Conservation (phyloP, 2,797 vertebrate species). For the Rhyacichthys aspro region DNA sequence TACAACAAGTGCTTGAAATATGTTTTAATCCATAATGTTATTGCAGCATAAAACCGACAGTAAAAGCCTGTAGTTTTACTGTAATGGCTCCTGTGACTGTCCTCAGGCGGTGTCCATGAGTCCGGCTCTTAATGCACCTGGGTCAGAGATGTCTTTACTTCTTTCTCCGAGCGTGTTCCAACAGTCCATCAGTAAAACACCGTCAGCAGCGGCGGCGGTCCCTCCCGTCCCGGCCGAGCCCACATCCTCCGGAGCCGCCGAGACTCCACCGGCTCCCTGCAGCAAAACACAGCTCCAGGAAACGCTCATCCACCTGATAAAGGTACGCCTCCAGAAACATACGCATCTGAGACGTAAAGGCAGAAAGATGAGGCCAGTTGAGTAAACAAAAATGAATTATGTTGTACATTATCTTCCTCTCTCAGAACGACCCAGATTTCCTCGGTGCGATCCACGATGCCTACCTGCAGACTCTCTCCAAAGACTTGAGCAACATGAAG, state of each 20-base stretch:
- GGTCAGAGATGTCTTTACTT: slow-evolving; percentile 82
- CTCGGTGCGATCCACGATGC: slow-evolving; percentile 92
- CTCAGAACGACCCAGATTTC: slow-evolving; percentile 91
- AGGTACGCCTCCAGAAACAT: slow-evolving; percentile 56
- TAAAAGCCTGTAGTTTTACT: too few species aligned
- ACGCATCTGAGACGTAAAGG: too few species aligned
- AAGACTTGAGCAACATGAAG: slow-evolving; percentile 87
- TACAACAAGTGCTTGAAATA: too few species aligned
- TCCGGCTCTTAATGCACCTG: slow-evolving; percentile 74
- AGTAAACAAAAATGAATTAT: too few species aligned
- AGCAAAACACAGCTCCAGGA: slow-evolving; percentile 92
- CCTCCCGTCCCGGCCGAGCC: slow-evolving; percentile 77
- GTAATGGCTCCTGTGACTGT: not conserved
- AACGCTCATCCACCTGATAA: slow-evolving; percentile 91
- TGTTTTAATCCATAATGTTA: too few species aligned
- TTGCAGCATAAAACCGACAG: too few species aligned
- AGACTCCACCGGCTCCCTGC: slow-evolving; percentile 79
- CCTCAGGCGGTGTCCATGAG: slow-evolving; percentile 78
- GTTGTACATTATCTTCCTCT: slow-evolving; percentile 25
- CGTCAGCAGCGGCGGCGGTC: slow-evolving; percentile 27
- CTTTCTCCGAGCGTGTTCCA: slow-evolving; percentile 95
- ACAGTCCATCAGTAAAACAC: slow-evolving; percentile 80
- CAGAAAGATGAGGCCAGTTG: too few species aligned
- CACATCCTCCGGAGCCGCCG: slow-evolving; percentile 67
- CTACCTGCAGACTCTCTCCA: slow-evolving; percentile 90